Base-by-base conservation (phyloP, 1,140 invertebrate genomes). In the Aphidius gifuensis region DNA sequence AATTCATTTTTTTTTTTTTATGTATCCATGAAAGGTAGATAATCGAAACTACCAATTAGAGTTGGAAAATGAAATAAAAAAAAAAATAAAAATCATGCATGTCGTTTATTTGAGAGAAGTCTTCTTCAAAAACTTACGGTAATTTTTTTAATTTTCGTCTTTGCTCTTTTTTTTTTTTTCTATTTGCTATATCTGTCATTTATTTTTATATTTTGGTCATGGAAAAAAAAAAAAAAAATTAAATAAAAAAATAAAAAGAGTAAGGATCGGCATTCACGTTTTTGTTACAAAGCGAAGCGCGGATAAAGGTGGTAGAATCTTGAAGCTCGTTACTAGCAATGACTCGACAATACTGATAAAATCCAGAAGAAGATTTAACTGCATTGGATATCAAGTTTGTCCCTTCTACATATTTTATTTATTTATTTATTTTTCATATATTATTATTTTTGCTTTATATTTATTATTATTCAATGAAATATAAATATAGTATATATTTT, bases 271-370 rank as follows among this genome's bases (percentile, higher is more conserved):
- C 65, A 48, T 59, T 64, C 58, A 45, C 64, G 69, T 64, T 54
- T 64, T 49, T 51, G 62, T 63, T 66, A 66, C 65, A 66, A 67
- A 67, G 65, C 23, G 4, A 67, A 62, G 61, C 58, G 43, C 23
- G 23, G 23, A 54, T 58, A 16, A 60, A 60, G 62, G 58, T 58
- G 56, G 54, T 40, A 56, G 9, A 16, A 58, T 47, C 44, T 11
- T 61, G 64, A 69, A 75, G 77, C 76, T 79, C 75, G 77, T 79
- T 79, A 79, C 71, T 66, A 67, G 72, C 64, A 68, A 71, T 79
- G 77, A 79, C 77, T 79, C 67, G 68, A 72, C 77, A 77, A 55
- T 73, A 61, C 57, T 69, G 2, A 4, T 68, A 60, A 64, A 66
- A 68, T 69, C 67, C 64, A 50, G 59, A 62, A 64, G 66, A 68